These are phyloP conservation scores for Lithobius niger DNA, from an alignment of 1,140 invertebrate genomes.

Conservation along the genomic window DNA sequence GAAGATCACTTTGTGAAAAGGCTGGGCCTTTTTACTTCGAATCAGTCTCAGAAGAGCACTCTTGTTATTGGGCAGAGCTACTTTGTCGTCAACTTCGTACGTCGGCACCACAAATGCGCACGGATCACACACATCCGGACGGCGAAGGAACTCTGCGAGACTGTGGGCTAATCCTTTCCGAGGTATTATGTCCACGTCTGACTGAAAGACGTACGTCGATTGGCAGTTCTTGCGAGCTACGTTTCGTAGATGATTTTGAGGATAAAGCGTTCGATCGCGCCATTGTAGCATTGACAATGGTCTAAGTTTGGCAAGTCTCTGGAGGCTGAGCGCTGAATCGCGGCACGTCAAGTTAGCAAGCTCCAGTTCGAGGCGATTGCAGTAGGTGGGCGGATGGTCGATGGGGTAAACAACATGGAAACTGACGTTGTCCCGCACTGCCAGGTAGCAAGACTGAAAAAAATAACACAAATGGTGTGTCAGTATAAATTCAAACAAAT, in stretches of 20 bases:
- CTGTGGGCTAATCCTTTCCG: constrained; percentile 33
- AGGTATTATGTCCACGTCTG: constrained; percentile 74
- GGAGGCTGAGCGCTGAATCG: constrained; percentile 8
- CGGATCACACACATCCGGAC: constrained; percentile 40
- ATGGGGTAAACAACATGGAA: constrained; percentile 56
- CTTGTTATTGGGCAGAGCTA: constrained; percentile 63
- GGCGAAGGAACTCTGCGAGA: constrained; percentile 52
- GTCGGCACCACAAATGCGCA: constrained; percentile 87
- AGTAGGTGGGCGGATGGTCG: constrained; percentile 28
- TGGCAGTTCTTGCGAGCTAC: constrained; percentile 69
- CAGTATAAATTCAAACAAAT: constrained; percentile 31
- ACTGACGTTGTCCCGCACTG: constrained; percentile 48
- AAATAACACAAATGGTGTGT: constrained; percentile 47
- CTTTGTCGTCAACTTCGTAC: constrained; percentile 66
- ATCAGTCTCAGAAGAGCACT: constrained; percentile 56
- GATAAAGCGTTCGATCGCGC: constrained; percentile 44
- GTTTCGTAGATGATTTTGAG: constrained; percentile 74
- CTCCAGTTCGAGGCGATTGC: background rate
- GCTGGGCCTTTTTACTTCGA: constrained; percentile 59
- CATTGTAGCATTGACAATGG: constrained; percentile 9
- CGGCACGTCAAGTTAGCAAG: constrained; percentile 7
- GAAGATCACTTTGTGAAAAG: constrained; percentile 85
- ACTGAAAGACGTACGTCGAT: constrained; percentile 59
- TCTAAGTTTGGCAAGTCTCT: constrained; percentile 7
- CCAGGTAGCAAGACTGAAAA: constrained; percentile 55